A percentile compares a stretch with the other conserved stretches of the same genome.
These are phyloP conservation scores for Stichopus chloronotus DNA, from an alignment of 35 echinoderm and acorn worm genomes.

Conservation along the genomic window DNA sequence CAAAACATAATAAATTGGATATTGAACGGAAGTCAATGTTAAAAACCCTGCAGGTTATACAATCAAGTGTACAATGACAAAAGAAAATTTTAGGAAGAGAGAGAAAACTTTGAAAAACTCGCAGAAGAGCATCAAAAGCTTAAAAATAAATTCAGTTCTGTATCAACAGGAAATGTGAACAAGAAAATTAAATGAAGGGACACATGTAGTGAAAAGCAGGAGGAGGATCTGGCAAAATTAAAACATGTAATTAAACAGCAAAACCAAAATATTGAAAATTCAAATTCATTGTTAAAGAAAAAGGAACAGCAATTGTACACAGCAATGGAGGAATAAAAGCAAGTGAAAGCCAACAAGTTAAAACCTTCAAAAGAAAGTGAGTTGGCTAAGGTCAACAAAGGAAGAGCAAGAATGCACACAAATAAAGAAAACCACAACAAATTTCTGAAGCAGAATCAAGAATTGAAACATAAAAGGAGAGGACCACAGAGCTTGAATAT, in stretches of 20 bases:
- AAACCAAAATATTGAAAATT: background rate
- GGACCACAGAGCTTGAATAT: constrained; percentile 4
- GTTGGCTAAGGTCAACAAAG: constrained; percentile 1
- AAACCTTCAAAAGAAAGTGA: background rate
- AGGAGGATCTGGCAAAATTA: background rate
- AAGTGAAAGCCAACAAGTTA: background rate
- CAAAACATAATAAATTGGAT: background rate
- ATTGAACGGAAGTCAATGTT: background rate
- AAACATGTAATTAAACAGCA: background rate
- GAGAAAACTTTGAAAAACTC: constrained; percentile 32
- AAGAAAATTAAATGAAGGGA: constrained; percentile 10
- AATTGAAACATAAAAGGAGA: background rate
- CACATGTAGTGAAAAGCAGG: background rate
- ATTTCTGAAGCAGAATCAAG: background rate
- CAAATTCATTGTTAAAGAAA: background rate
- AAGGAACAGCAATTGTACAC: background rate
- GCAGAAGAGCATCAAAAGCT: background rate
- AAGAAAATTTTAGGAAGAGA: background rate
- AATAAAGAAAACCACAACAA: background rate
- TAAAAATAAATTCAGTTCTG: background rate
- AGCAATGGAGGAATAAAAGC: background rate
- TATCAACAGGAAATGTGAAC: constrained; percentile 12
- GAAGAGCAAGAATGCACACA: background rate
- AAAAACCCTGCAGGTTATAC: background rate
- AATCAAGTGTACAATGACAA: background rate